Conservation (phyloP, 1,140 invertebrate species). For the Drosophila albomicans region DNA sequence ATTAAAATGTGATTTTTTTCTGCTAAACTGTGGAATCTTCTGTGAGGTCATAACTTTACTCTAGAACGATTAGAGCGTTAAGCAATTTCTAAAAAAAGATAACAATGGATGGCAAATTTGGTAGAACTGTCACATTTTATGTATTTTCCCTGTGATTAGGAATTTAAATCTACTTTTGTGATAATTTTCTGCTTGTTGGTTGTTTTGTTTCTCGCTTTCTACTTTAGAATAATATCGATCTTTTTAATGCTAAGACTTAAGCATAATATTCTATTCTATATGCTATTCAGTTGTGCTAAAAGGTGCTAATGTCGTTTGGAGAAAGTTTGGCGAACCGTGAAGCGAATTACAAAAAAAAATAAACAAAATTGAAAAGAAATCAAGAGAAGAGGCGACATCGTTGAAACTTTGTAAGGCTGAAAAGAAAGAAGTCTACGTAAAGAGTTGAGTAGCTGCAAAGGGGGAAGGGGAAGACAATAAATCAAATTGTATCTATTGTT, state of each 20-base stretch:
- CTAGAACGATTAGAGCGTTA: not conserved
- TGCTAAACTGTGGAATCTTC: not conserved
- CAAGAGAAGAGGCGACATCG: not conserved
- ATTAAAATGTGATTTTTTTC: not conserved
- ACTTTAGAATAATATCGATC: not conserved
- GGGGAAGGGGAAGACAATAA: slow-evolving; percentile 54
- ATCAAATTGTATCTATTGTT: slow-evolving; percentile 70
- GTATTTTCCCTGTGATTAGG: not conserved
- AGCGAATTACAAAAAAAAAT: slow-evolving; percentile 34
- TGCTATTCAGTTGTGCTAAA: slow-evolving; percentile 10
- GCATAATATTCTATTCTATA: slow-evolving; percentile 19
- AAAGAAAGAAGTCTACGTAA: slow-evolving; percentile 39
- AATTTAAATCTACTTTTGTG: not conserved
- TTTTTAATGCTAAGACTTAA: not conserved
- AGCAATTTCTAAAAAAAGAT: not conserved
- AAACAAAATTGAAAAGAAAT: not conserved
- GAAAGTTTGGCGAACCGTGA: slow-evolving; percentile 38
- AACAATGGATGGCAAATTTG: not conserved
- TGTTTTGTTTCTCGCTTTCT: slow-evolving; percentile 17
- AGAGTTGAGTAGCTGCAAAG: not conserved
- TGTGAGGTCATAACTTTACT: not conserved
- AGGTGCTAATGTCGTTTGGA: slow-evolving; percentile 33
- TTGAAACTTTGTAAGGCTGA: slow-evolving; percentile 26
- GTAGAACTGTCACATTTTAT: not conserved
- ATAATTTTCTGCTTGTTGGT: slow-evolving; percentile 11